Percentiles rank a stretch among this genome's conserved stretches.
Conservation (phyloP, 2,888 invertebrate genomes). For the Hemicrepidius hirtus region DNA sequence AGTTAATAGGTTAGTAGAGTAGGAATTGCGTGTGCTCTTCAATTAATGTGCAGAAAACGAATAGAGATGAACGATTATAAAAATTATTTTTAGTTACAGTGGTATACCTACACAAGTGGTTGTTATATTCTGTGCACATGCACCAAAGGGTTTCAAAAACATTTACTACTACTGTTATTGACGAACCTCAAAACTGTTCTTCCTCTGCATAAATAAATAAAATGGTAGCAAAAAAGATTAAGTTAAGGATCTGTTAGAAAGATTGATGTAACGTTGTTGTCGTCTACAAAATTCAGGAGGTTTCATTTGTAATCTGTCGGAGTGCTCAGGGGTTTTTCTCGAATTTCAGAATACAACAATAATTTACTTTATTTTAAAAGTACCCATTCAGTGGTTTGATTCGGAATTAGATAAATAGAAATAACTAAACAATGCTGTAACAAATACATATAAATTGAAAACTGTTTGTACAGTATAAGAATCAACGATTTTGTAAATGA, state of each 20-base stretch:
- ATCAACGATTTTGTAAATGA: too few relatives aligned
- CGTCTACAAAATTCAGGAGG: conserved; percentile 8
- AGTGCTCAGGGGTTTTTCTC: not conserved
- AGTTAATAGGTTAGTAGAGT: too few relatives aligned
- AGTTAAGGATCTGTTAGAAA: not conserved
- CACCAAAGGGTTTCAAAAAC: too few relatives aligned
- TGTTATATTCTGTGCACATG: too few relatives aligned
- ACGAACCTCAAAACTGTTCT: not conserved
- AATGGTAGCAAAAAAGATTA: conserved; percentile 4
- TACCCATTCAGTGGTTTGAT: not conserved
- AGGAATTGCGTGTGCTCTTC: too few relatives aligned
- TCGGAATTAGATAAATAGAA: not conserved
- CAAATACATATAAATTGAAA: too few relatives aligned
- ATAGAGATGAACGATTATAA: not conserved
- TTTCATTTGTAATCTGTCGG: conserved; percentile 18
- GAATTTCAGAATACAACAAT: not conserved
- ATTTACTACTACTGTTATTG: too few relatives aligned
- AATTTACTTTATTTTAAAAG: not conserved
- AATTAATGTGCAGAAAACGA: too few relatives aligned
- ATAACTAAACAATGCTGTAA: too few relatives aligned
- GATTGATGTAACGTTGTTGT: conserved; percentile 17
- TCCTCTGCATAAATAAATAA: conserved; percentile 1
- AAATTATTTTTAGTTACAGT: too few relatives aligned
- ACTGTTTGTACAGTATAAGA: too few relatives aligned
- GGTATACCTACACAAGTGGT: too few relatives aligned